Evolutionary conservation across 37 sponge, comb jelly and placozoan species (phyloP).

Genomic region (Aplysina aerophoba): DNA sequence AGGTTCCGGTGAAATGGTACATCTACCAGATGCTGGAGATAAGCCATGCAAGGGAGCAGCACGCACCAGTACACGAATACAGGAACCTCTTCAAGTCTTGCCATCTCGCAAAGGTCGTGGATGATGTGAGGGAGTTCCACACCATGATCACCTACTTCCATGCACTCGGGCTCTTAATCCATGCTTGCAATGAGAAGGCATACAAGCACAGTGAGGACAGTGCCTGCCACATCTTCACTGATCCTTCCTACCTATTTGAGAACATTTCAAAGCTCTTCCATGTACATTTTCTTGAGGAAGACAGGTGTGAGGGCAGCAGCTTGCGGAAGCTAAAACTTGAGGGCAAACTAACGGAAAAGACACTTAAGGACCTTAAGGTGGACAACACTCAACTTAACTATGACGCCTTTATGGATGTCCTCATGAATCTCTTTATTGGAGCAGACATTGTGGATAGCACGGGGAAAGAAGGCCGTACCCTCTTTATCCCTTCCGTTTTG

Average conservation of each 20-base stretch:
- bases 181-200: background rate
- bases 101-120: background rate
- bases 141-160: constrained; percentile 24
- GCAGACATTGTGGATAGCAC: background rate
- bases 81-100: background rate
- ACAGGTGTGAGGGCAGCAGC: background rate
- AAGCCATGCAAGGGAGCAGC: background rate
- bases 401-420: background rate
- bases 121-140: background rate
- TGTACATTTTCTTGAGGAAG: background rate
- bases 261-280: constrained; percentile 6
- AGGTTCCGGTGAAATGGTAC: constrained; percentile 8
- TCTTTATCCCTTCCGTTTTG: background rate
- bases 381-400: background rate
- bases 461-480: background rate
- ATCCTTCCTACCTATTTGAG: constrained; percentile 5
- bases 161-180: background rate
- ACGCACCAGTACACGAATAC: background rate
- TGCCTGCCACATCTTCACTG: background rate
- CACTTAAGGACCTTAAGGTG: background rate
- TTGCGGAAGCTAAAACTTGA: background rate
- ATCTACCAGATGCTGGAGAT: background rate
- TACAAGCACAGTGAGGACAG: background rate
- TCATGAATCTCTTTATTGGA: background rate
- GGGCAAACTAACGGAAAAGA: background rate